Percentiles rank a stretch among this genome's conserved stretches.
phyloP scores from a whole-genome alignment of 2,797 vertebrate genomes.

The Salmo trutta region DNA sequence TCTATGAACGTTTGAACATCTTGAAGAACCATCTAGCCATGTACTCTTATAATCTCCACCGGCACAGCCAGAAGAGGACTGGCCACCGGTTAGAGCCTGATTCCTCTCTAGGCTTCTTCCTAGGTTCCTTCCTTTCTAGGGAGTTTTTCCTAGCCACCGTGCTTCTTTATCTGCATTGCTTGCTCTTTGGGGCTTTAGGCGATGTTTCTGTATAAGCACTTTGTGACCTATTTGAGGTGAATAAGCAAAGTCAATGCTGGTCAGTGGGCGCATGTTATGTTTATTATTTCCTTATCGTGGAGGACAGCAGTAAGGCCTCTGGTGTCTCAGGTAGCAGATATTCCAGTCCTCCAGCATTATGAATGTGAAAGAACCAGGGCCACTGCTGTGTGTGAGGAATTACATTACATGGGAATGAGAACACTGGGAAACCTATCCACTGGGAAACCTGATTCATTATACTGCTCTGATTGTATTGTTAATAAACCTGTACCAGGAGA shows the following conservation, averaged over 20 bases:
- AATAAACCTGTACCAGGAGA: neutral
- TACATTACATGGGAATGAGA: constrained; percentile 53
- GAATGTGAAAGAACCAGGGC: constrained; percentile 32
- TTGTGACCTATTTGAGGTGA: neutral
- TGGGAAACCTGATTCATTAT: constrained; percentile 24
- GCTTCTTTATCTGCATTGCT: no score
- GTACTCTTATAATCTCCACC: no score
- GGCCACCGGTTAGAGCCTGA: no score
- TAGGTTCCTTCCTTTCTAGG: no score
- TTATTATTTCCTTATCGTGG: neutral
- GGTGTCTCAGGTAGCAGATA: constrained; percentile 29
- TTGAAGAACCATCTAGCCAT: no score
- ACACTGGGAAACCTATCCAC: constrained; percentile 30
- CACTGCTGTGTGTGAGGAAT: constrained; percentile 24
- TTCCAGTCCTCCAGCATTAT: constrained; percentile 27
- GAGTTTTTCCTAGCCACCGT: no score
- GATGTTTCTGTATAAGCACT: no score
- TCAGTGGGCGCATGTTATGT: neutral
- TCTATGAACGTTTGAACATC: no score
- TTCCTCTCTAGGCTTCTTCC: no score
- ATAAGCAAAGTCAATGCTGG: neutral
- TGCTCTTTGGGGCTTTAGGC: no score
- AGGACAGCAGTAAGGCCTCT: neutral
- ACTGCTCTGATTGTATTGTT: constrained; percentile 18
- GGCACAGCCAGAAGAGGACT: no score